A percentile compares a stretch with the other conserved stretches of the same genome.
Evolutionary conservation across 2,113 vertebrate species (phyloP).

Genomic region (Stomatorhinus ivindoensis): DNA sequence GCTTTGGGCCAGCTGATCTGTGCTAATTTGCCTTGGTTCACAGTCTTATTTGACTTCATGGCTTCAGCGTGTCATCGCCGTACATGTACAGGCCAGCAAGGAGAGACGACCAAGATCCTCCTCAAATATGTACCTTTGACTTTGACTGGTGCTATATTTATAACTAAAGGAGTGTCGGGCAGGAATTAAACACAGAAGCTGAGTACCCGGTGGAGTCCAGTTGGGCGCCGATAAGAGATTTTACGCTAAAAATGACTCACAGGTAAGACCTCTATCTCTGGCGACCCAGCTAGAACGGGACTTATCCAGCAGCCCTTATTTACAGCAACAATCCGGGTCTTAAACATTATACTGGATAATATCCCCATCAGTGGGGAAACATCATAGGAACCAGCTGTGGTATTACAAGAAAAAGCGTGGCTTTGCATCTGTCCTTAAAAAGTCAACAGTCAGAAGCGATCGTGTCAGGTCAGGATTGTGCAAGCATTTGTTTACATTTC

Average conservation of each 20-base stretch:
- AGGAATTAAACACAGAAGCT: slow-evolving; percentile 50
- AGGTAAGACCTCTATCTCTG: slow-evolving; percentile 65
- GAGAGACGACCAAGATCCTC: slow-evolving; percentile 51
- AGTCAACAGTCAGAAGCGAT: slow-evolving; percentile 1
- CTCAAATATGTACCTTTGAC: slow-evolving; percentile 61
- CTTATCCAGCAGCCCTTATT: slow-evolving; percentile 51
- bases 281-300: slow-evolving; percentile 60
- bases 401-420: slow-evolving; percentile 39
- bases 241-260: slow-evolving; percentile 68
- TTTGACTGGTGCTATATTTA: slow-evolving; percentile 25
- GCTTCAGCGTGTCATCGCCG: slow-evolving; percentile 35
- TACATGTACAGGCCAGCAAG: background rate
- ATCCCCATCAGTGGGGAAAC: slow-evolving; percentile 44
- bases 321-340: slow-evolving; percentile 56
- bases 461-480: background rate
- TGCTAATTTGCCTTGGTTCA: slow-evolving; percentile 49
- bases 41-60: slow-evolving; percentile 47
- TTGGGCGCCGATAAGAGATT: slow-evolving; percentile 62
- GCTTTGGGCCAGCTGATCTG: slow-evolving; percentile 37
- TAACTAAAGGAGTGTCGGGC: slow-evolving; percentile 38
- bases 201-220: slow-evolving; percentile 53
- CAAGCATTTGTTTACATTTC: background rate
- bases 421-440: slow-evolving; percentile 39
- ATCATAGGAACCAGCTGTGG: slow-evolving; percentile 36
- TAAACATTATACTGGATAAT: slow-evolving; percentile 57